Percentiles rank a stretch among this genome's conserved stretches.
Conservation (phyloP, 2,113 vertebrate species). For the Oncorhynchus mykiss region DNA sequence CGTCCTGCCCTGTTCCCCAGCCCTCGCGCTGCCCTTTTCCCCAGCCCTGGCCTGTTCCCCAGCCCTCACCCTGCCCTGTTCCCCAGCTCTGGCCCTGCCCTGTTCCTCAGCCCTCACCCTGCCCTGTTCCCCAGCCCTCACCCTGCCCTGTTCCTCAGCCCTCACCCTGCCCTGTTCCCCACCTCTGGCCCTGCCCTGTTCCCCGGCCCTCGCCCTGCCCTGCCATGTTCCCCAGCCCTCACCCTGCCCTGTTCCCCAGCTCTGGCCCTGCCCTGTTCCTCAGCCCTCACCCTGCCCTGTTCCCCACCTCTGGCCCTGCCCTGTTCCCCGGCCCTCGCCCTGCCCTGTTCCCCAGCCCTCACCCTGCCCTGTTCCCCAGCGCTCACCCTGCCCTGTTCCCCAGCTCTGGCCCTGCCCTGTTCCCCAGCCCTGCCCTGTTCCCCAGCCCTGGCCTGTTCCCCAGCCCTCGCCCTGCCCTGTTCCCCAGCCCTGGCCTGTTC, state of each 20-base stretch:
- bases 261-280: constrained; percentile 36
- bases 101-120: no score
- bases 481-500: constrained; percentile 6
- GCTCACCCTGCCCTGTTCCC: constrained; percentile 34
- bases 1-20: constrained; percentile 34
- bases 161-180: constrained; percentile 29
- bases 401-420: no score
- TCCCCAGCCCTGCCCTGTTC: no score
- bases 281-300: constrained; percentile 30
- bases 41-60: no score
- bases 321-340: constrained; percentile 40
- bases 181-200: constrained; percentile 41
- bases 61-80: constrained; percentile 39
- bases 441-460: no score
- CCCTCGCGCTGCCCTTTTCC: constrained; percentile 14
- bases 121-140: constrained; percentile 40
- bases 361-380: constrained; percentile 36
- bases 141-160: no score
- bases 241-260: no score
- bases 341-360: constrained; percentile 38
- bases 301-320: constrained; percentile 29
- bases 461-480: no score
- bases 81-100: no score
- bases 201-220: constrained; percentile 25
- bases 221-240: constrained; percentile 40